Evolutionary conservation across 1,140 invertebrate genomes (phyloP).

Genomic region (Campoletis sonorensis): DNA sequence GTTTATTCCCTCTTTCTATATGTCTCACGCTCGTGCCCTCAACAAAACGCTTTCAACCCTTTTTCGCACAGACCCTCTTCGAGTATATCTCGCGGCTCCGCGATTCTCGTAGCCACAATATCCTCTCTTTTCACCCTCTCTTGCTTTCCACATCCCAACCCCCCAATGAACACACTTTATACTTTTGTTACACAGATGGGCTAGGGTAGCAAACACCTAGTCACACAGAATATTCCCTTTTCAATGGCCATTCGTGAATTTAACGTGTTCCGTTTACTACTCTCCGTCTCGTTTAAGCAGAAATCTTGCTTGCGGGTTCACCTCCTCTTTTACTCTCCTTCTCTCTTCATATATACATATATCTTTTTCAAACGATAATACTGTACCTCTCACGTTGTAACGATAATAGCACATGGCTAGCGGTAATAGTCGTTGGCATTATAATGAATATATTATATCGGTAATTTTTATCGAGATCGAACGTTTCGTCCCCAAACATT

Average conservation of each 20-base stretch:
- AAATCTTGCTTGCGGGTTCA: not conserved
- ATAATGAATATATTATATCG: constrained; percentile 35
- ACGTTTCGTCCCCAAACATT: not conserved
- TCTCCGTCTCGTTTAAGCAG: constrained; percentile 20
- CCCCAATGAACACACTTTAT: constrained; percentile 16
- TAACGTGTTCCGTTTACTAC: constrained; percentile 36
- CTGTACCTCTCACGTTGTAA: constrained; percentile 17
- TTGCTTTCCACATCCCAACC: not conserved
- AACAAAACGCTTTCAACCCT: constrained; percentile 10
- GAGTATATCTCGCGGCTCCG: not conserved
- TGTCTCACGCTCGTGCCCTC: not conserved
- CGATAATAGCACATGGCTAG: constrained; percentile 16
- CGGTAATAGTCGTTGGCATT: constrained; percentile 31
- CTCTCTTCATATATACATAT: not conserved
- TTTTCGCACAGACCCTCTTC: not conserved
- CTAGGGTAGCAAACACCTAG: not conserved
- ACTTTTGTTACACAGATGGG: constrained; percentile 21
- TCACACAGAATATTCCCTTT: constrained; percentile 24
- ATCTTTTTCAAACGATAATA: constrained; percentile 21
- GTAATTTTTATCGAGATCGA: constrained; percentile 24
- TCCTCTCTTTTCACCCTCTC: not conserved
- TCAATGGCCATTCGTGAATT: constrained; percentile 26
- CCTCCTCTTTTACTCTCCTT: not conserved
- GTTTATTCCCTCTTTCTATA: not conserved
- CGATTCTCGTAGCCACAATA: not conserved